Conservation (phyloP, 2,888 invertebrate species). For the Apamea sordens region DNA sequence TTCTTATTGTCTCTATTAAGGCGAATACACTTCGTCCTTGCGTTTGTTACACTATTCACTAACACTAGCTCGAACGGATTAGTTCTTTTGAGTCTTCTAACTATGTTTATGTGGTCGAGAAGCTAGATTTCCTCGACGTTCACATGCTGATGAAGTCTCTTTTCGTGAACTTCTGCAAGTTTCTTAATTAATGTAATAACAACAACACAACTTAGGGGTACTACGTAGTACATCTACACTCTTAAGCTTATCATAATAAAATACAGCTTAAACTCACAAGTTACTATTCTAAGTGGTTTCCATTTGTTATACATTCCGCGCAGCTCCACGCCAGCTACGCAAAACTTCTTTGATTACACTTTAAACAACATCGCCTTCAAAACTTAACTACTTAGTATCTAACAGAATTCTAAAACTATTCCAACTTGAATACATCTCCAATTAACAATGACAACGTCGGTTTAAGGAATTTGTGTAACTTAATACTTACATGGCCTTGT, state of each 20-base stretch:
- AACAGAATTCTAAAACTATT: constrained; percentile 58
- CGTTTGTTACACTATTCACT: too few relatives aligned
- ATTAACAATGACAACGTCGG: constrained; percentile 61
- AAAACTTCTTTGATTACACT: constrained; percentile 59
- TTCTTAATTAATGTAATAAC: background rate
- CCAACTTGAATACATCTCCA: constrained; percentile 55
- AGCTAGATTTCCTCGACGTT: background rate
- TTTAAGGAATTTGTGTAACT: constrained; percentile 46
- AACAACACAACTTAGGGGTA: background rate
- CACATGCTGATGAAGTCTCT: background rate
- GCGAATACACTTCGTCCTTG: too few relatives aligned
- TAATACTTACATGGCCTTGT: constrained; percentile 24
- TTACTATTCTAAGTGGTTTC: constrained; percentile 37
- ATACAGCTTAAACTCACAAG: constrained; percentile 19
- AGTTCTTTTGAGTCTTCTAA: too few relatives aligned
- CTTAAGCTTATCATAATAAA: constrained; percentile 28
- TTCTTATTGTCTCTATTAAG: too few relatives aligned
- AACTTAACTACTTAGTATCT: constrained; percentile 57
- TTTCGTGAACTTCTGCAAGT: too few relatives aligned
- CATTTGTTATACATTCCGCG: constrained; percentile 56
- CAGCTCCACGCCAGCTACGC: constrained; percentile 23
- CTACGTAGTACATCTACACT: background rate
- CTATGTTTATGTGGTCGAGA: too few relatives aligned
- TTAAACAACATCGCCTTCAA: constrained; percentile 53
- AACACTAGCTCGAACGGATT: too few relatives aligned